Conservation (phyloP, 2,113 vertebrate species). For the Oryzias woworae region DNA sequence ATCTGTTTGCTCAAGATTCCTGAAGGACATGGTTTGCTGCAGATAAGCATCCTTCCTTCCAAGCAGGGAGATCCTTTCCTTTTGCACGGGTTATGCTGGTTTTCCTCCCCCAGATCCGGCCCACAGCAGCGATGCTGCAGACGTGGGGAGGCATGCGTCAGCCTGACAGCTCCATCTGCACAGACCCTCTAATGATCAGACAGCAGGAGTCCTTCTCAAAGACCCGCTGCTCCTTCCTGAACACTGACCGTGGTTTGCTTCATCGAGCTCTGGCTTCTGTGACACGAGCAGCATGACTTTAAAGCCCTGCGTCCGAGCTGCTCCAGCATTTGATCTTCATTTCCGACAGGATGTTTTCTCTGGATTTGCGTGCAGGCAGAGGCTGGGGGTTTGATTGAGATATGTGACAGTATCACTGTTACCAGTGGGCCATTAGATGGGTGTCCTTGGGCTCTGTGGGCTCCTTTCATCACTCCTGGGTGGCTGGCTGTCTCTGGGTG, state of each 20-base stretch:
- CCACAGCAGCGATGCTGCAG: constrained; percentile 40
- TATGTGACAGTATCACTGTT: constrained; percentile 48
- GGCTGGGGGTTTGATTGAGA: constrained; percentile 67
- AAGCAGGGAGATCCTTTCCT: constrained; percentile 37
- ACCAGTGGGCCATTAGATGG: constrained; percentile 53
- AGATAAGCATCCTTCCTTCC: constrained; percentile 39
- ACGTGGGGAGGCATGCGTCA: constrained; percentile 52
- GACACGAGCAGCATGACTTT: constrained; percentile 13
- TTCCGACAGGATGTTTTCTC: constrained; percentile 22
- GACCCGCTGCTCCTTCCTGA: constrained; percentile 25
- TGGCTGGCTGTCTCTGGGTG: constrained; percentile 58
- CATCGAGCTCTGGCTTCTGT: constrained; percentile 17
- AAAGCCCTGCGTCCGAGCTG: constrained; percentile 25
- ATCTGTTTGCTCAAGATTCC: constrained; percentile 33
- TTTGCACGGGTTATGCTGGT: constrained; percentile 51
- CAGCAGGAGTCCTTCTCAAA: constrained; percentile 51
- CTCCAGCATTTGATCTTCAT: constrained; percentile 52
- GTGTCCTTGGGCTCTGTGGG: constrained; percentile 60
- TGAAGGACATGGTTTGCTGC: constrained; percentile 33
- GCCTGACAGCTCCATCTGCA: constrained; percentile 69
- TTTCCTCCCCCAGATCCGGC: constrained; percentile 38
- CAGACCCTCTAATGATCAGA: constrained; percentile 57
- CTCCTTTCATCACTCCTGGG: constrained; percentile 59
- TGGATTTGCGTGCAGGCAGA: not conserved
- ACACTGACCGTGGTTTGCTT: constrained; percentile 43